phyloP scores from a whole-genome alignment of 2,113 vertebrate genomes.

The Benitochromis conjunctus region DNA sequence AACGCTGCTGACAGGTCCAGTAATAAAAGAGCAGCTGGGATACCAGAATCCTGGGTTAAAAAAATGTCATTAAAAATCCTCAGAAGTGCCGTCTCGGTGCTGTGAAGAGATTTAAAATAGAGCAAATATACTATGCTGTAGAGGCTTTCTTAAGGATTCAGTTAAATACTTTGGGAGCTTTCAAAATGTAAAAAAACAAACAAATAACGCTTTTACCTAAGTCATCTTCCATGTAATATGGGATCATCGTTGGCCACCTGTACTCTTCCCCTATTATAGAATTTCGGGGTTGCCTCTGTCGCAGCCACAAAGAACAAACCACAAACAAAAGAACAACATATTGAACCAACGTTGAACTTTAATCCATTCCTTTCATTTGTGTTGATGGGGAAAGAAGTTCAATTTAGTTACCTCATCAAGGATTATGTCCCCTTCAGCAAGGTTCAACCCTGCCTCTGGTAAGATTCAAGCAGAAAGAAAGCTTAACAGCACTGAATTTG shows the following conservation, averaged over 20 bases:
- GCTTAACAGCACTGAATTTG: not conserved
- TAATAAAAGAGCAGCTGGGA: too few relatives aligned
- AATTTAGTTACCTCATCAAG: constrained; percentile 72
- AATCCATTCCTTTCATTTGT: not conserved
- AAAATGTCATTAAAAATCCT: too few relatives aligned
- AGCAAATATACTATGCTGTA: not conserved
- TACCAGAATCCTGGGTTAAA: too few relatives aligned
- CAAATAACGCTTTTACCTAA: constrained; percentile 71
- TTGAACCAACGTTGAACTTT: not conserved
- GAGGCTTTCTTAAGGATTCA: not conserved
- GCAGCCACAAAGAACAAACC: not conserved
- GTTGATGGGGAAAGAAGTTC: not conserved
- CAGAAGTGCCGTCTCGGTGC: too few relatives aligned
- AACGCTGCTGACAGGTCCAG: too few relatives aligned
- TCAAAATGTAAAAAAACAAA: not conserved
- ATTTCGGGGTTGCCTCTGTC: constrained; percentile 74
- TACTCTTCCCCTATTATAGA: constrained; percentile 85
- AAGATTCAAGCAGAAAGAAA: constrained; percentile 24
- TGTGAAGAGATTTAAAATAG: too few relatives aligned
- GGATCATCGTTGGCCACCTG: constrained; percentile 84
- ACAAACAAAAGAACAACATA: not conserved
- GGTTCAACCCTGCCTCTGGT: constrained; percentile 80
- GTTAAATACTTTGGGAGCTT: not conserved
- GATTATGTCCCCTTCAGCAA: constrained; percentile 89
- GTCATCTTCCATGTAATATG: constrained; percentile 86